phyloP scores from a whole-genome alignment of 2,797 vertebrate genomes.

The Notamacropus eugenii region DNA sequence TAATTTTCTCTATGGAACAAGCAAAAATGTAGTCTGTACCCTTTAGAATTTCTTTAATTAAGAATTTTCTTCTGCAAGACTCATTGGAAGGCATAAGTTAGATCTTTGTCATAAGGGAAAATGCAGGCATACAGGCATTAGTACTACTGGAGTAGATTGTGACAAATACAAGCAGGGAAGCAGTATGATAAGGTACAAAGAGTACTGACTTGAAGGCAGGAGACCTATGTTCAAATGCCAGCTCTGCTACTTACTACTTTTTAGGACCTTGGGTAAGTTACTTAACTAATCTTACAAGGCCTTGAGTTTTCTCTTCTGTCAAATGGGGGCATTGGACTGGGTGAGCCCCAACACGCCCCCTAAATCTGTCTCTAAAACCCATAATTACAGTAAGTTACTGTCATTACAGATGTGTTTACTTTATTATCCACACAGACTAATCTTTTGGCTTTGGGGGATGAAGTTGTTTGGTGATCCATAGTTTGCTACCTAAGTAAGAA shows the following conservation, averaged over 20 bases:
- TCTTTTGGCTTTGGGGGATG: not conserved
- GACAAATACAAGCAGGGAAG: not conserved
- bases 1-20: not conserved
- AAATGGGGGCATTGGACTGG: not conserved
- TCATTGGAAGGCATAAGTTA: not conserved
- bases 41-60: slow-evolving; percentile 8
- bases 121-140: not conserved
- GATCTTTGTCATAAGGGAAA: not conserved
- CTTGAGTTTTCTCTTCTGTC: not conserved
- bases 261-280: not conserved
- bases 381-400: not conserved
- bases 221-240: not conserved
- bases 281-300: not conserved
- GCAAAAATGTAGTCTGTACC: not conserved
- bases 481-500: not conserved
- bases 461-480: not conserved
- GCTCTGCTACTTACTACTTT: not conserved
- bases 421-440: not conserved
- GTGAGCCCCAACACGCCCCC: not conserved
- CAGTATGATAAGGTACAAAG: not conserved
- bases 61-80: not conserved
- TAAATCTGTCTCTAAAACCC: not conserved
- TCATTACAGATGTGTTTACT: not conserved
- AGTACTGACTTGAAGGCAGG: not conserved
- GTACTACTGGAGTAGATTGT: not conserved